Percentiles rank a stretch among this genome's conserved stretches.
Conservation (phyloP, 2,797 vertebrate genomes). For the Pachyuromys duprasi region DNA sequence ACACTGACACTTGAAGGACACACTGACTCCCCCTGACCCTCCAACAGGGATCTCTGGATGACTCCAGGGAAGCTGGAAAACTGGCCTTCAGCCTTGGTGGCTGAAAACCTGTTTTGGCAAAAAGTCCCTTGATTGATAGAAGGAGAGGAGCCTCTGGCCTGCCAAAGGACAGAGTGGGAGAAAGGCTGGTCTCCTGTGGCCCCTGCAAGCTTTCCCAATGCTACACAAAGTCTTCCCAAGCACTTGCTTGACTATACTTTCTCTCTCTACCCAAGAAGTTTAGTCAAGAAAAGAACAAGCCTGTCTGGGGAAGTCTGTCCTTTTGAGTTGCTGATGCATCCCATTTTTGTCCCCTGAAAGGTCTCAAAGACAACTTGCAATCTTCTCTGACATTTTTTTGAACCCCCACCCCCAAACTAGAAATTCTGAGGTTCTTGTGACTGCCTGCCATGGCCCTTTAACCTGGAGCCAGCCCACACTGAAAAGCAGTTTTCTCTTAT, state of each 20-base stretch:
- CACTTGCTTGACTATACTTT: neutral
- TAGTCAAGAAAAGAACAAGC: neutral
- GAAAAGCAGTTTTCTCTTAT: constrained; percentile 24
- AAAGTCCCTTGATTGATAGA: constrained; percentile 11
- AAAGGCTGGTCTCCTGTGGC: neutral
- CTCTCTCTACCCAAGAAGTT: neutral
- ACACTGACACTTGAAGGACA: constrained; percentile 1
- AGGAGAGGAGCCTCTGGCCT: neutral
- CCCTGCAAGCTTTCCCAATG: constrained; percentile 4
- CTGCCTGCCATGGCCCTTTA: neutral
- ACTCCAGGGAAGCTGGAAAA: constrained; percentile 60
- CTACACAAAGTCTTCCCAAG: neutral
- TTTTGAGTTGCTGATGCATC: neutral
- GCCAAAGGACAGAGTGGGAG: neutral
- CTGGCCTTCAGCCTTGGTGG: constrained; percentile 54
- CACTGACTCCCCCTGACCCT: neutral
- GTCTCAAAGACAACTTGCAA: neutral
- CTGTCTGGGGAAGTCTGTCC: neutral
- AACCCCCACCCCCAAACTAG: neutral
- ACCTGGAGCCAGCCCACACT: neutral
- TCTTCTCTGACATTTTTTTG: neutral
- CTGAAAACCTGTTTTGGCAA: constrained; percentile 64
- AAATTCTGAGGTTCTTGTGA: neutral
- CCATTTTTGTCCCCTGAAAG: neutral
- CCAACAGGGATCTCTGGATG: constrained; percentile 53